These are phyloP conservation scores for Drosophila subpulchrella DNA, from an alignment of 1,140 invertebrate species.

Conservation along the genomic window DNA sequence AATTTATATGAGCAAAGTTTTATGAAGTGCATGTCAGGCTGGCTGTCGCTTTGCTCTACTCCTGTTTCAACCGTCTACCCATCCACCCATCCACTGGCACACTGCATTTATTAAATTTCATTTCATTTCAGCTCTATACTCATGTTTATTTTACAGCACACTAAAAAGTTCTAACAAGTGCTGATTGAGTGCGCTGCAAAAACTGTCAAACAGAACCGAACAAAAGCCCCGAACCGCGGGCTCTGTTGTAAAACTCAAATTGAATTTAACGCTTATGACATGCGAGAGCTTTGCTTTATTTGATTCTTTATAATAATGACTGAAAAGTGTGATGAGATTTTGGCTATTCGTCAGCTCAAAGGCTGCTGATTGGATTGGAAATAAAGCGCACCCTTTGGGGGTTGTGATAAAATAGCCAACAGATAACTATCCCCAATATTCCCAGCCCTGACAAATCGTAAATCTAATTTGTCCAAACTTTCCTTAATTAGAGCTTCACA, in stretches of 20 bases:
- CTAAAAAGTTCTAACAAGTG: conserved; percentile 79
- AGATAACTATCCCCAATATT: background rate
- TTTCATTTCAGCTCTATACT: conserved; percentile 69
- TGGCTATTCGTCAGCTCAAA: conserved; percentile 4
- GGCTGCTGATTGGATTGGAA: conserved; percentile 9
- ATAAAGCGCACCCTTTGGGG: too few relatives aligned
- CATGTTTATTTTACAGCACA: conserved; percentile 78
- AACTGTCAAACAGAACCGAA: conserved; percentile 68
- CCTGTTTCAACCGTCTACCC: conserved; percentile 3
- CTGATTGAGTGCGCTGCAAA: conserved; percentile 73
- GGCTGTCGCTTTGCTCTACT: conserved; percentile 40
- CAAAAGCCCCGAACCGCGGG: conserved; percentile 21
- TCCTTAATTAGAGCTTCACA: conserved; percentile 1
- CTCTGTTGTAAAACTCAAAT: conserved; percentile 59
- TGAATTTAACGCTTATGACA: conserved; percentile 72
- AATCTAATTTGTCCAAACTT: conserved; percentile 7
- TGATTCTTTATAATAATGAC: conserved; percentile 49
- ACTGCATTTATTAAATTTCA: conserved; percentile 79
- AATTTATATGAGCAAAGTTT: conserved; percentile 81
- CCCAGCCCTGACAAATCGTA: background rate
- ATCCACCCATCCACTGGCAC: conserved; percentile 1
- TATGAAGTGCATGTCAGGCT: conserved; percentile 79
- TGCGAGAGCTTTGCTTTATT: conserved; percentile 59
- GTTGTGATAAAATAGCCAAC: background rate
- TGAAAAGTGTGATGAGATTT: conserved; percentile 38